Base-by-base conservation (phyloP, 2,797 vertebrate genomes). In the Acestrorhynchus altus region DNA sequence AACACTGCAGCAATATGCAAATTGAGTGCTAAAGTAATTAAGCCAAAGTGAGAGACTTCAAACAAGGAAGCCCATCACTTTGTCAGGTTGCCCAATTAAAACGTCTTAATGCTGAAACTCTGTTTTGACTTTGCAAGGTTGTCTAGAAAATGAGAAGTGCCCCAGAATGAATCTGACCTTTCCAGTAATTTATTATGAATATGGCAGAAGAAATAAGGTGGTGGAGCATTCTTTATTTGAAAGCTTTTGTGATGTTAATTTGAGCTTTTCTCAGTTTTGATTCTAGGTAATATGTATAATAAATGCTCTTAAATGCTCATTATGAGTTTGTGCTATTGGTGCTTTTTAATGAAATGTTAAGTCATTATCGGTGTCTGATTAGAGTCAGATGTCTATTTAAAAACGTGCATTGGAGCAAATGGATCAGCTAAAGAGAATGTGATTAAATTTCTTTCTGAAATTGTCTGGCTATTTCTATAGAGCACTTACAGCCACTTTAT, bases 1-100 rank as follows among this genome's bases (percentile, higher is more conserved):
- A 80, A 60, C 52, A 64, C 60, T 31, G 76, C 39, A 81, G 80
- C 74, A 69, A 60, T 60, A 71, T 85, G 69, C 51, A 79, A 81
- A 83, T 84, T 65, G 77, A 69, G 70, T 54, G 60, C 60, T 61
- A 67, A 80, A 46, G 71, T 80, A 79, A 84, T 81, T 81, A 79
- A 80, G 82, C 66, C 72, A 39, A 78, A 57, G 59, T 40, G 4
- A 51, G 65, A 74, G 75, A 81, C 75, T 81, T 81, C 70, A 78
- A 81, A 81, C 79, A 81, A 77, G 70, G 61, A 20, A 70, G 57
- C 69, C 75, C 75, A 69, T 81, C 70, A 81, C 59, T 73, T 79
- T 76, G 72, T 83, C 73, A 66, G 61, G 69, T 81, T 66, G 68
- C 60, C 77, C 83, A 84, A 79, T 81, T 81, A 81, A 72, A 67